Base-by-base conservation (phyloP, 2,888 invertebrate species). In the Thalpophila matura region DNA sequence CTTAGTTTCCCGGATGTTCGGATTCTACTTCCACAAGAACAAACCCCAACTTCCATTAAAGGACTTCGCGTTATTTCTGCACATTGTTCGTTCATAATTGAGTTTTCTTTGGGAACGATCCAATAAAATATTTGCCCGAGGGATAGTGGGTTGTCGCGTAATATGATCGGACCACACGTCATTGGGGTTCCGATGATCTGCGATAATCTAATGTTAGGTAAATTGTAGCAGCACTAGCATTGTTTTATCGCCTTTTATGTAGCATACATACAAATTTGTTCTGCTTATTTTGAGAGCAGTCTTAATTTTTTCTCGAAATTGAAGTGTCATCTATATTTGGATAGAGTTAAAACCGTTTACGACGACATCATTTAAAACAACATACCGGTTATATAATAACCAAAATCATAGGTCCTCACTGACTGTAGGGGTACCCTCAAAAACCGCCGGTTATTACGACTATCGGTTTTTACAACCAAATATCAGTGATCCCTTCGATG, bases 51-150 rank as follows among this genome's bases (percentile, higher is more conserved):
- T 81, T 80, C 77, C 81, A 82, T 85, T 83, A 85, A 69, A 79
- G 74, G 77, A 76, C 67, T 58, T 38, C 49, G 61, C 57, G 71
- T 77, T 83, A 82, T 84, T 82, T 85, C 82, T 80, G 65, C 70
- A 80, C 85, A 88, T 86, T 87, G 84, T 84, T 83, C 83, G 78
- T 73, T 80, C 82, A 86, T 89, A 88, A 91, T 89, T 86, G 87
- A 87, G 86, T 89, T 91, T 88, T 84, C 84, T 74, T 89, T 91
- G 89, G 90, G 89, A 83, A 84, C 82, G 83, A 82, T 86, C 90
- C 89, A 91, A 89, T 87, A 88, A 87, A 86, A 77, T 82, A 81
- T 82, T 82, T 82, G 77, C 79, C 80, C 76, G 57, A 74, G 84
- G 82, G 81, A 82, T 74, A 71, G 64, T 68, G 61, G 47, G 56